Conservation (phyloP, 2,797 vertebrate genomes). For the Pangasius sanitwongsei region DNA sequence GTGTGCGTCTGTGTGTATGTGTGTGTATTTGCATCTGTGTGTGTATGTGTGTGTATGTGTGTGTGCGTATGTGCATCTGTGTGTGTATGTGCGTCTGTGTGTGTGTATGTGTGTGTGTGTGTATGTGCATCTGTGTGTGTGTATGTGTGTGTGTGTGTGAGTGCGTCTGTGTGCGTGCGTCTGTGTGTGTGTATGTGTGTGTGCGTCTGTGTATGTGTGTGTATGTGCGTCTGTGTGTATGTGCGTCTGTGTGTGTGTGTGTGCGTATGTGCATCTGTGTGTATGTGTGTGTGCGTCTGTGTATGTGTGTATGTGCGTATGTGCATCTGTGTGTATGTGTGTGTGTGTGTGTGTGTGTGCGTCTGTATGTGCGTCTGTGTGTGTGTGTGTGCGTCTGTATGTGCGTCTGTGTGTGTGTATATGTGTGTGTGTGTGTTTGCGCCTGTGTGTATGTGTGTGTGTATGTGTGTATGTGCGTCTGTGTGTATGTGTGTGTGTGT, state of each 20-base stretch:
- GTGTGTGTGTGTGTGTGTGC: neutral
- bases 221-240: no score
- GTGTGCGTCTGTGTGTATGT: no score
- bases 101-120: slow-evolving; percentile 36
- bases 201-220: no score
- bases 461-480: neutral
- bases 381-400: neutral
- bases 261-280: no score
- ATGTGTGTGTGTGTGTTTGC: slow-evolving; percentile 27
- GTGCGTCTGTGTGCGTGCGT: neutral
- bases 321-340: slow-evolving; percentile 64
- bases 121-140: slow-evolving; percentile 58
- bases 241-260: no score
- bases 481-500: neutral
- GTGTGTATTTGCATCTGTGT: no score
- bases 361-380: no score
- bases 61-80: slow-evolving; percentile 34
- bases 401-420: slow-evolving; percentile 28
- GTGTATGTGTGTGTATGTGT: no score
- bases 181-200: neutral
- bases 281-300: no score
- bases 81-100: neutral
- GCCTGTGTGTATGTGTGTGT: neutral
- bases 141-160: slow-evolving; percentile 75
- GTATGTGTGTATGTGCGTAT: no score